Percentiles rank a stretch among this genome's conserved stretches.
Conservation (phyloP, 2,113 vertebrate genomes). For the Poecile atricapillus region DNA sequence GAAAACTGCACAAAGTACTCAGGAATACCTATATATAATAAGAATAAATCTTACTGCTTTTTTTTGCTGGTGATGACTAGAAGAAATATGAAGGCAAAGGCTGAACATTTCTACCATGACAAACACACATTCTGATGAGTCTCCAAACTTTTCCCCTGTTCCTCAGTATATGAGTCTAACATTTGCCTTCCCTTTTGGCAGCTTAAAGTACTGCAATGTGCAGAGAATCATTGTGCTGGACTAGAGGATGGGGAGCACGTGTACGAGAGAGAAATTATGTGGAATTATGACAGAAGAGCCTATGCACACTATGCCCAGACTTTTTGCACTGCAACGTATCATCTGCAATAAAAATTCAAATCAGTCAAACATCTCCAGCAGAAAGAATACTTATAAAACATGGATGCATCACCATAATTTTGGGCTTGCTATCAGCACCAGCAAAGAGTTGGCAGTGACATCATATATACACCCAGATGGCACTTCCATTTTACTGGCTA, state of each 20-base stretch:
- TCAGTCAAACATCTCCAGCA: conserved; percentile 62
- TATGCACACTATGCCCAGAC: conserved; percentile 34
- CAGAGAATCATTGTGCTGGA: neutral
- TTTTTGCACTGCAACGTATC: conserved; percentile 52
- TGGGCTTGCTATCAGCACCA: conserved; percentile 66
- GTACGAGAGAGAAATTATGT: neutral
- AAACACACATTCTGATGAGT: neutral
- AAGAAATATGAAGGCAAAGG: conserved; percentile 24
- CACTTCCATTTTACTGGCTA: conserved; percentile 70
- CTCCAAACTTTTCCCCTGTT: neutral
- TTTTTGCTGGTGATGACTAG: conserved; percentile 35
- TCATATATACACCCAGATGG: conserved; percentile 74
- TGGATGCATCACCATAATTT: conserved; percentile 63
- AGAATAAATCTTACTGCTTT: conserved; percentile 21
- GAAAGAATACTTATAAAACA: conserved; percentile 65
- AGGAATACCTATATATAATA: conserved; percentile 2
- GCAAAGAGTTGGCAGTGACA: conserved; percentile 70
- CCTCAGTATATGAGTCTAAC: neutral
- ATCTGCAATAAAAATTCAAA: conserved; percentile 73
- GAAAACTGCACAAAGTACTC: neutral
- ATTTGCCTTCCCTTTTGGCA: conserved; percentile 11
- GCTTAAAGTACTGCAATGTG: neutral
- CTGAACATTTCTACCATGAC: neutral
- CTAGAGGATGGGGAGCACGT: neutral
- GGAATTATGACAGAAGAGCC: conserved; percentile 34